Base-by-base conservation (phyloP, 2,888 invertebrate genomes). In the Apodemia mormo region DNA sequence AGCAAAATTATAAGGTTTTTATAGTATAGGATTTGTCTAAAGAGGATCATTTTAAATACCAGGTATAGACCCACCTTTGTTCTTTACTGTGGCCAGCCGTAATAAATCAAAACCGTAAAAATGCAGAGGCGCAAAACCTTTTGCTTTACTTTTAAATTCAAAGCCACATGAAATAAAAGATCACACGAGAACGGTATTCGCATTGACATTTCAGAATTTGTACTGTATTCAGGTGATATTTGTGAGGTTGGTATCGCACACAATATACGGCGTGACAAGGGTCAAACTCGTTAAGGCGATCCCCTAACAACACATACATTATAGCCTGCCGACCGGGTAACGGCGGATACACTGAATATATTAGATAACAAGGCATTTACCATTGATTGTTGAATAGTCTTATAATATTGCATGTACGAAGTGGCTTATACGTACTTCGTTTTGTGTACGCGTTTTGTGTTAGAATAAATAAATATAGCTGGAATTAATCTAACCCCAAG, bases 271-370 rank as follows among this genome's bases (percentile, higher is more conserved):
- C 72, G 71, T 78, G 78, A 78, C 77, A 76, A 76, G 76, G 78
- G 78, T 76, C 75, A 73, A 70, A 68, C 77, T 77, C 77, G 78
- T 78, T 78, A 78, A 75, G 75, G 69, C 74, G 72, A 75, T 75
- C 72, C 75, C 72, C 77, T 76, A 75, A 76, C 74, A 77, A 76
- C 75, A 68, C 72, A 58, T 72, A 67, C 37, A 54, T 67, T 67
- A 67, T 52, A 40, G 65, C 45, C 45, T 14, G 10, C 61, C 61
- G n/a, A 37, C 37, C 29, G 43, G 67, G 64, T 65, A 56, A 67
- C 58, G 33, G n/a, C 30, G 64, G 45, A 58, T 68, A 68, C 30
- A 68, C 49, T 68, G 61, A 68, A 68, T 45, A 65, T 67, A 64
- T 64, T 64, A 64, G 37, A 64, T 37, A 33, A 33, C 61, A 37